Conservation (phyloP, 1,140 invertebrate species). For the Holcopasites calliopsidis region DNA sequence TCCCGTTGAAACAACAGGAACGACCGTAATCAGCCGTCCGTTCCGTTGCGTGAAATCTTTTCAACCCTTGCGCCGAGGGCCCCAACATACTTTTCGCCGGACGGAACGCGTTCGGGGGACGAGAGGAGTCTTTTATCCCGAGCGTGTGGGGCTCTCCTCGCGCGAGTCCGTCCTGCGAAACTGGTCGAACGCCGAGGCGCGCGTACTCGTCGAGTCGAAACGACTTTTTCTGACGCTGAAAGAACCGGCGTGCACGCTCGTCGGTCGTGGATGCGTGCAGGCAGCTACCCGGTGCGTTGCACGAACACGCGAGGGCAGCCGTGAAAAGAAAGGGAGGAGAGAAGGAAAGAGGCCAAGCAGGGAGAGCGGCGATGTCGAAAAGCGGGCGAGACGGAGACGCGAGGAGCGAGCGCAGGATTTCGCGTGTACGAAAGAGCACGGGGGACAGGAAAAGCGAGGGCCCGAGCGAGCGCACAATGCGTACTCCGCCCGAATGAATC, state of each 20-base stretch:
- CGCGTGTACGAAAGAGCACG: slow-evolving; percentile 66
- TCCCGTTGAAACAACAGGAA: slow-evolving; percentile 39
- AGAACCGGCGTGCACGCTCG: slow-evolving; percentile 26
- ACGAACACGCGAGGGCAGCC: slow-evolving; percentile 25
- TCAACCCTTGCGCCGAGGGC: neutral
- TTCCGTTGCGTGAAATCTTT: neutral
- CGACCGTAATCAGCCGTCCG: slow-evolving; percentile 12
- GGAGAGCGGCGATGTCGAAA: neutral
- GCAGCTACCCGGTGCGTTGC: slow-evolving; percentile 31
- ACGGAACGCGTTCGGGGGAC: too few species aligned
- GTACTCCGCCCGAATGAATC: slow-evolving; percentile 61
- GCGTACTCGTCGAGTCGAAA: slow-evolving; percentile 39
- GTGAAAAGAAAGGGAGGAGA: slow-evolving; percentile 19
- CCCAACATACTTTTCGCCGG: neutral
- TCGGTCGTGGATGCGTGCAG: slow-evolving; percentile 18
- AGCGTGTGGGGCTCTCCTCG: too few species aligned
- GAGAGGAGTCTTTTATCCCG: too few species aligned
- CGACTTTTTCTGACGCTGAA: slow-evolving; percentile 46
- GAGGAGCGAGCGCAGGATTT: slow-evolving; percentile 53
- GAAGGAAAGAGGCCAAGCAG: neutral
- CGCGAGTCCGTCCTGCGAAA: slow-evolving; percentile 39
- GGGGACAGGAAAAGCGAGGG: slow-evolving; percentile 67
- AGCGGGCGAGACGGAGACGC: slow-evolving; percentile 19
- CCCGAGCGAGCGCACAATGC: slow-evolving; percentile 65
- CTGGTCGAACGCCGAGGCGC: slow-evolving; percentile 31